Conservation (phyloP, 1,140 invertebrate genomes). For the Tetramorium parvispinum region DNA sequence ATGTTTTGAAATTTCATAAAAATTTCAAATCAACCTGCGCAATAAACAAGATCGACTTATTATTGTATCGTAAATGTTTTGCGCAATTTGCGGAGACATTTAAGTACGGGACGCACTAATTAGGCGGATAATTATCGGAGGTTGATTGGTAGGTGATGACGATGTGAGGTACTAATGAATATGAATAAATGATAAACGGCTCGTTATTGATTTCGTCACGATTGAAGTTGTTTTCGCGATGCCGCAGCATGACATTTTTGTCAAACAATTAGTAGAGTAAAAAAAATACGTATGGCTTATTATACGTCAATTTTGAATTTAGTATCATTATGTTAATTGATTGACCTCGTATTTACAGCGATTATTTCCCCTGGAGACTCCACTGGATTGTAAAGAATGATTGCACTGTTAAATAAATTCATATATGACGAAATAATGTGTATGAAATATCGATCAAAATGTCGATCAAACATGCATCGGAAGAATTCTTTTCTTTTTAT, state of each 20-base stretch:
- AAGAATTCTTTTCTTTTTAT: neutral
- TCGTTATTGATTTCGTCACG: conserved; percentile 65
- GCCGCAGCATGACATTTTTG: neutral
- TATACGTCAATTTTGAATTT: conserved; percentile 2
- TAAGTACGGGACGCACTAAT: conserved; percentile 59
- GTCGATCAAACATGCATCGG: neutral
- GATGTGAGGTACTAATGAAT: conserved; percentile 64
- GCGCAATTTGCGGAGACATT: conserved; percentile 50
- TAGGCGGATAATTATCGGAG: conserved; percentile 69
- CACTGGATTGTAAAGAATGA: neutral
- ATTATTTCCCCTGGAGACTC: neutral
- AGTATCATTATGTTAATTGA: neutral
- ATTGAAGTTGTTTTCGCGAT: conserved; percentile 4
- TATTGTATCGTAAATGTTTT: neutral
- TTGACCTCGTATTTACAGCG: neutral
- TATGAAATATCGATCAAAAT: neutral
- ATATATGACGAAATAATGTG: neutral
- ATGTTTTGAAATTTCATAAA: neutral
- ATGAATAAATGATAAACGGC: conserved; percentile 71
- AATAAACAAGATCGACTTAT: conserved; percentile 23
- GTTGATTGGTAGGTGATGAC: conserved; percentile 65
- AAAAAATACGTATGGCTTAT: conserved; percentile 25
- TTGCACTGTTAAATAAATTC: neutral
- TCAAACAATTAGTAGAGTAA: neutral
- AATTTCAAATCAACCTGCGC: neutral